phyloP scores from a whole-genome alignment of 2,797 vertebrate genomes.

The Vespertilio murinus region DNA sequence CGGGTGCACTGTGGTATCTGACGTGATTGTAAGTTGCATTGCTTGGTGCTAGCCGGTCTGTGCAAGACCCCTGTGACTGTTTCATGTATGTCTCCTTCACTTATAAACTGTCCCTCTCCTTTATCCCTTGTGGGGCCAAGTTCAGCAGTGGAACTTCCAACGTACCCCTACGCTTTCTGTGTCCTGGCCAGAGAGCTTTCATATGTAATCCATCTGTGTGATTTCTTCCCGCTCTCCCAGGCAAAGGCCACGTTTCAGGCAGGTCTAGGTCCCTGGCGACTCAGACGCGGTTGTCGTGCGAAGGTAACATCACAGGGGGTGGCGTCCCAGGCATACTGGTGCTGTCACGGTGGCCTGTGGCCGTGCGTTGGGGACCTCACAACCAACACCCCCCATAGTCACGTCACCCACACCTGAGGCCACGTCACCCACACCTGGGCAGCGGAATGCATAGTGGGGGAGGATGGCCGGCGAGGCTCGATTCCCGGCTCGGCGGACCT shows the following conservation, averaged over 20 bases:
- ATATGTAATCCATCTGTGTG: background rate
- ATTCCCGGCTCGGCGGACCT: background rate
- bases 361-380: no score
- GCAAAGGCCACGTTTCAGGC: background rate
- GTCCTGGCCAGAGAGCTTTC: background rate
- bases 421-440: background rate
- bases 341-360: background rate
- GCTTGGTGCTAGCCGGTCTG: background rate
- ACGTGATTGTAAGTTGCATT: background rate
- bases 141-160: background rate
- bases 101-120: background rate
- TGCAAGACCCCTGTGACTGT: background rate
- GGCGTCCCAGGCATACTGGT: background rate
- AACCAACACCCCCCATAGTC: accelerated
- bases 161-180: background rate
- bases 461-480: background rate
- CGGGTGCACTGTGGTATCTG: no score
- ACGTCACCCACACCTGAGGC: background rate
- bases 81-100: background rate
- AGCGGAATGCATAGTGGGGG: accelerated
- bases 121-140: background rate
- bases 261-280: background rate
- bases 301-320: accelerated
- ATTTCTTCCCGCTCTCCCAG: background rate
- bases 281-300: accelerated